A percentile compares a stretch with the other conserved stretches of the same genome.
These are phyloP conservation scores for Idaea dimidiata DNA, from an alignment of 2,888 invertebrate genomes.

Conservation along the genomic window DNA sequence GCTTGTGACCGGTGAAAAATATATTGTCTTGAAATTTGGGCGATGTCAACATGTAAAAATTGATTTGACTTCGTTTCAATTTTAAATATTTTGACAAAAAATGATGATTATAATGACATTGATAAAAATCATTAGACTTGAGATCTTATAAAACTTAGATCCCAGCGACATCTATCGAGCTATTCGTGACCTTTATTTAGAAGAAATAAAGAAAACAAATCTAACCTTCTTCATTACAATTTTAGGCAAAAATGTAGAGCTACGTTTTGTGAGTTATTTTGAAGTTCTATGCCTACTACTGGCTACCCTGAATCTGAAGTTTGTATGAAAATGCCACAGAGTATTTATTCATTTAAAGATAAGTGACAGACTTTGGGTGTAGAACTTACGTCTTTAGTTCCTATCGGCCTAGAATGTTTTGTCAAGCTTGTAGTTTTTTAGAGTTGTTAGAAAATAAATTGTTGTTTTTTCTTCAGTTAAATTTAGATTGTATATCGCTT, in stretches of 20 bases:
- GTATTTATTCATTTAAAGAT: not conserved
- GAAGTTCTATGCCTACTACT: not conserved
- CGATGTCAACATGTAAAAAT: too few species aligned
- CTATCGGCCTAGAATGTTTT: slow-evolving; percentile 75
- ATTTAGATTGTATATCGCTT: slow-evolving; percentile 66
- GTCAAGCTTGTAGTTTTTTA: slow-evolving; percentile 63
- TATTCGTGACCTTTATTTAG: too few species aligned
- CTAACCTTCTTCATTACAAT: not conserved
- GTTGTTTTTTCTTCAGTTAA: slow-evolving; percentile 20
- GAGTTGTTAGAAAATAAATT: slow-evolving; percentile 37
- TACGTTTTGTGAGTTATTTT: not conserved
- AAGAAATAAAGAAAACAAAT: too few species aligned
- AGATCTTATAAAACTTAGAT: too few species aligned
- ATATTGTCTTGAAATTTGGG: too few species aligned
- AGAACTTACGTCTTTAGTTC: slow-evolving; percentile 57
- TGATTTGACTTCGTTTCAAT: too few species aligned
- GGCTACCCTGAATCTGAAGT: not conserved
- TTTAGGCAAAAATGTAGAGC: not conserved
- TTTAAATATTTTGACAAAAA: too few species aligned
- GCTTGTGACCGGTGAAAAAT: too few species aligned
- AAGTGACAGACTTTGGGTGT: not conserved
- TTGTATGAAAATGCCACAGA: not conserved
- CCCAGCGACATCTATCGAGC: too few species aligned
- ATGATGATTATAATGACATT: too few species aligned
- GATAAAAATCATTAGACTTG: too few species aligned